Percentiles rank a stretch among this genome's conserved stretches.
phyloP scores from a whole-genome alignment of 2,888 invertebrate genomes.

The Meiosimyza platycephala region DNA sequence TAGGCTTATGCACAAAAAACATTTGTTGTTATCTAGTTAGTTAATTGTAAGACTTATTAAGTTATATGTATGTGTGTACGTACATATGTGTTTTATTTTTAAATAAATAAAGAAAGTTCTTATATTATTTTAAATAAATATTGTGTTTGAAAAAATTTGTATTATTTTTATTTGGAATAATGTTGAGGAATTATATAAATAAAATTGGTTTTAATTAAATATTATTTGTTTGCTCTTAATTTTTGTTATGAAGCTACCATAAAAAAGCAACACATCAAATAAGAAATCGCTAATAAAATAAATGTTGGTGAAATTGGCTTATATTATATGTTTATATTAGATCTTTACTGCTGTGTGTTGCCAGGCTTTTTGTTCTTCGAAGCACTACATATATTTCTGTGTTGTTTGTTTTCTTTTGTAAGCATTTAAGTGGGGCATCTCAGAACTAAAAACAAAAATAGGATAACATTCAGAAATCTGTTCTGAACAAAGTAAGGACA shows the following conservation, averaged over 20 bases:
- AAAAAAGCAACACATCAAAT: background rate
- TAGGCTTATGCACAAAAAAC: constrained; percentile 23
- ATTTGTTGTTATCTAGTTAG: constrained; percentile 5
- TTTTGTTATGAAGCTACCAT: background rate
- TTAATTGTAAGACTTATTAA: constrained; percentile 13
- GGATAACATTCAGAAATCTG: no score
- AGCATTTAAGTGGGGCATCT: constrained; percentile 14
- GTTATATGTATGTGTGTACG: constrained; percentile 3
- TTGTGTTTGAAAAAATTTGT: background rate
- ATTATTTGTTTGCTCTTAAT: background rate
- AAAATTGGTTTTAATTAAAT: constrained; percentile 3
- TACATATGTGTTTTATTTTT: background rate
- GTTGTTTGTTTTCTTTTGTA: constrained; percentile 18
- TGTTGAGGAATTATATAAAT: background rate
- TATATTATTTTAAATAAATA: constrained; percentile 9
- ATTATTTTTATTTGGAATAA: background rate
- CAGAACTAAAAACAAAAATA: constrained; percentile 8
- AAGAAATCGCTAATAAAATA: no score
- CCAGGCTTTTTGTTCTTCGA: background rate
- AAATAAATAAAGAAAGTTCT: background rate
- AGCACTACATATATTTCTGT: background rate
- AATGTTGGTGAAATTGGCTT: constrained; percentile 32
- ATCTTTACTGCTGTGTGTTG: constrained; percentile 8
- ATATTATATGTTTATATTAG: constrained; percentile 6
- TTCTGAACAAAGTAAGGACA: no score